These are phyloP conservation scores for Malurus melanocephalus DNA, from an alignment of 2,113 vertebrate species.

Conservation along the genomic window DNA sequence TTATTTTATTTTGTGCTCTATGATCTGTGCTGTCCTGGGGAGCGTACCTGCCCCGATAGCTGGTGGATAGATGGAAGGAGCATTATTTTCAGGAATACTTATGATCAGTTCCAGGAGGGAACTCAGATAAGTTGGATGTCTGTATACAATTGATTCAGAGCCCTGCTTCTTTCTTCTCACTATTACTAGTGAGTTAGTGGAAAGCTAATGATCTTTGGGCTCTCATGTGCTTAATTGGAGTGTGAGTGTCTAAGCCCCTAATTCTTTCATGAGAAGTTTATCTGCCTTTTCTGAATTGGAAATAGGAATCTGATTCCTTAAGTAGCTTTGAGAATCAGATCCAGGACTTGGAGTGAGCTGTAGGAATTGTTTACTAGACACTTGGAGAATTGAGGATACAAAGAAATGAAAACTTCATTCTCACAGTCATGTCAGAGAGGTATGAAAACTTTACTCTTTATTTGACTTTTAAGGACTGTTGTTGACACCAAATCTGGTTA, in stretches of 20 bases:
- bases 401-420: background rate
- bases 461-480: background rate
- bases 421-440: background rate
- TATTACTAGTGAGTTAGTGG: background rate
- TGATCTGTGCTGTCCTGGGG: constrained; percentile 1
- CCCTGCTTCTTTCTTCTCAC: background rate
- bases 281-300: background rate
- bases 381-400: background rate
- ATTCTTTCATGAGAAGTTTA: background rate
- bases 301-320: background rate
- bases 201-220: background rate
- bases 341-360: background rate
- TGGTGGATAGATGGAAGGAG: background rate
- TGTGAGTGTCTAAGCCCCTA: background rate
- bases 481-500: background rate
- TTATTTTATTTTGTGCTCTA: background rate
- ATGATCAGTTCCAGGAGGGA: background rate
- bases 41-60: background rate
- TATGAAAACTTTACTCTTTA: background rate
- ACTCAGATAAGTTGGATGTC: background rate
- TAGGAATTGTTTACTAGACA: background rate
- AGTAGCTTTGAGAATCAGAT: background rate
- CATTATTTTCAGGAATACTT: constrained; percentile 2
- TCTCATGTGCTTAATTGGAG: background rate
- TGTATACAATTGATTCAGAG: background rate